Evolutionary conservation across 2,888 invertebrate genomes (phyloP), one percentile per base, ranked within the genome.

Genomic region (Amphipyra berbera): DNA sequence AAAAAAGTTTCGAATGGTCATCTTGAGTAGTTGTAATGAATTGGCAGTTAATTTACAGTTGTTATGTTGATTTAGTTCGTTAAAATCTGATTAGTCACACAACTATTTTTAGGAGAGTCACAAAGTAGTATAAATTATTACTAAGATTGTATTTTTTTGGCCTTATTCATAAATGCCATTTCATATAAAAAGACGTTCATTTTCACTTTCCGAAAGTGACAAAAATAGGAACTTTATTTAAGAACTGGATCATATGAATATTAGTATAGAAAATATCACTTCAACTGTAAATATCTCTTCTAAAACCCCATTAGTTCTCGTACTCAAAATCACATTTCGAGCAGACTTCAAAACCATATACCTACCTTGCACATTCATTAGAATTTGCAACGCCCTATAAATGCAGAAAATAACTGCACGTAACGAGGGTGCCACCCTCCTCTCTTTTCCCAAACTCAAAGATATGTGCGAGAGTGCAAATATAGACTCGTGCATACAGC

Each of bases 341-440:
- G 48, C 58, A 14, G 45, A 61, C 61, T 58, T 55, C 40, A 48
- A 71, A 55, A 30, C 37, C 52, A 57, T 56, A 52, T 49, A 49
- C 54, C 37, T 41, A 57, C 38, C 63, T 55, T 52, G 21, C 49
- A 71, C 73, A 79, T 78, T 78, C 74, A 74, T 74, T 70, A 74
- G 82, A 82, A 89, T 90, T 88, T 83, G 86, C 83, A 76, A 87
- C 85, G 86, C 86, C 80, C 76, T 78, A 82, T 85, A 82, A 85
- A 88, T 76, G 85, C 84, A 84, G 83, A 87, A 84, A 90, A 87
- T 90, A 89, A 88, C 85, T 85, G 86, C 88, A 87, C 84, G 82
- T 82, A 86, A 82, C 85, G 68, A 88, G 91, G 91, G 90, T 88
- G 84, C 66, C 87, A 87, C 91, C 91, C 91, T 78, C 68, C 70